Evolutionary conservation across 2,888 invertebrate genomes (phyloP), one percentile per base, ranked within the genome.

Genomic region (Dasysyrphus tricinctus): DNA sequence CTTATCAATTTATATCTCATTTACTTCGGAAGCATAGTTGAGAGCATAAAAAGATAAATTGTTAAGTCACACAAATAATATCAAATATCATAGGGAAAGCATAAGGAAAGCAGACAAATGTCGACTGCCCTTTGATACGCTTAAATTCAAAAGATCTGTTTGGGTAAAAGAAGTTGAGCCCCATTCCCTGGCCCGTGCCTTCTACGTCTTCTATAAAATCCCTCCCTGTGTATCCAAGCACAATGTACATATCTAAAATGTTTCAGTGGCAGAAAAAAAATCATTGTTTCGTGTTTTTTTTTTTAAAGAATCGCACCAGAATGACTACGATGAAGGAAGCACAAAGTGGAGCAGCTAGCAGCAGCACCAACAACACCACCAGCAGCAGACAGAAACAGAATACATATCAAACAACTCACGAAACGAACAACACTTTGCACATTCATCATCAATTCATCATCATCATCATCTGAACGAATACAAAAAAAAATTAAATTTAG

Each of bases 361-460:
- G 5, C 19, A 42, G 42, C 34, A 56, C 56, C 51, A 75, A 11
- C 73, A 77, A 54, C 54, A 54, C 14, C 54, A 32, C 54, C 54
- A 32, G 8, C 42, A 69, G 12, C 70, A 67, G 37, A 49, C 67
- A 69, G 59, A 69, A 65, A 42, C 57, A 72, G 24, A 72, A 39
- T 29, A 59, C 57, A 59, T 59, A 59, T 59, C 37, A 34, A 54
- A 59, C 80, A 63, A 54, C 67, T 32, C 72, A 85, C 59, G n/a
- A 61, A 42, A 54, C 54, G 72, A 84, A 81, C 61, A 73, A 69
- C 77, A 73, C 72, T 76, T 70, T 84, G 51, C 84, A 80, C 84
- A 84, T 84, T 84, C 80, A 84, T 84, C 84, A 83, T 77, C 80
- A 61, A 74, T 65, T 80, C 80, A 81, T 76, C 76, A 79, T 78